Evolutionary conservation across 1,140 invertebrate species (phyloP).

Genomic region (Drosophila quadrilineata): DNA sequence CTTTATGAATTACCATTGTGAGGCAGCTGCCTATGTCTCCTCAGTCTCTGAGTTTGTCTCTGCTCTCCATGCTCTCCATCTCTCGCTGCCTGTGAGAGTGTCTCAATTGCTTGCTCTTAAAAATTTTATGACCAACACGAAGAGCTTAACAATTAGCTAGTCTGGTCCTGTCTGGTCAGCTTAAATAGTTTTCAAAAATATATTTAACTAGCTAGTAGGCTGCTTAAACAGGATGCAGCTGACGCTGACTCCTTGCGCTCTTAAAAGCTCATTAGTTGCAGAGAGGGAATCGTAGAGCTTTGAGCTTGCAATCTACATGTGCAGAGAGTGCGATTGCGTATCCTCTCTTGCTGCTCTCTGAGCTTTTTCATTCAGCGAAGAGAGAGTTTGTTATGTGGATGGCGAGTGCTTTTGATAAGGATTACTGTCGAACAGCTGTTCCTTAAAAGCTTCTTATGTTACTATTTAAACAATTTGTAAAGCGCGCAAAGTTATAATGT

Average conservation of each 20-base stretch:
- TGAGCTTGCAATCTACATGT: conserved; percentile 7
- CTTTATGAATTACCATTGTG: conserved; percentile 28
- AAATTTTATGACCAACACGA: conserved; percentile 24
- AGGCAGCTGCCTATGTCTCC: background rate
- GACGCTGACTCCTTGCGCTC: too few species aligned
- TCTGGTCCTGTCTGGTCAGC: conserved; percentile 9
- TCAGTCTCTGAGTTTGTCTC: background rate
- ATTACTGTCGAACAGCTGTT: conserved; percentile 30
- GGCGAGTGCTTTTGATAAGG: conserved; percentile 3
- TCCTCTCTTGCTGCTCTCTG: background rate
- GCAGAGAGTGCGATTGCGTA: too few species aligned
- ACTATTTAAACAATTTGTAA: conserved; percentile 26
- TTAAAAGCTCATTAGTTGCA: conserved; percentile 25
- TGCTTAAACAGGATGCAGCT: too few species aligned
- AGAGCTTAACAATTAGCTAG: conserved; percentile 44
- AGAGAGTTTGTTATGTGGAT: conserved; percentile 1
- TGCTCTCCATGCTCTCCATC: background rate
- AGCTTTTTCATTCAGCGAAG: conserved; percentile 25
- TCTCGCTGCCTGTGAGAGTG: background rate
- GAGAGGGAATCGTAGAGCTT: conserved; percentile 15
- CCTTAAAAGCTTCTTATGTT: conserved; percentile 8
- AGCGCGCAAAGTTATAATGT: conserved; percentile 22
- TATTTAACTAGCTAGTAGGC: background rate
- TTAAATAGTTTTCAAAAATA: conserved; percentile 5
- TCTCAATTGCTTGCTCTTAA: conserved; percentile 37